Evolutionary conservation across 1,140 invertebrate species (phyloP), one percentile per base, ranked within the genome.

Genomic region (Harpegnathos saltator): DNA sequence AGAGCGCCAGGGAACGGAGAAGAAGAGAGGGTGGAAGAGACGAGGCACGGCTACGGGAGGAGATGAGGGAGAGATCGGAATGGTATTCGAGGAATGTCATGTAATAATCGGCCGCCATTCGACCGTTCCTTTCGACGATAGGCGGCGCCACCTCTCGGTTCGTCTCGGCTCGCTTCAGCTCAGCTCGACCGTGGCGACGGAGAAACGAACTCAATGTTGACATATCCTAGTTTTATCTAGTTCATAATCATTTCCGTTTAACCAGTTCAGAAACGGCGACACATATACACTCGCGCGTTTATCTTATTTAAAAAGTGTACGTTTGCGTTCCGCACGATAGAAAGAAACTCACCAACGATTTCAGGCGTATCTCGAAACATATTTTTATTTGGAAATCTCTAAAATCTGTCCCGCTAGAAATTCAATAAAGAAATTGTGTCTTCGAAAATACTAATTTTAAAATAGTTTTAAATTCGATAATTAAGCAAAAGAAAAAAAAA

Each of bases 41-140:
- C 24, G n/a, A 11, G 75, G 22, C 26, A n/a, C n/a, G 85, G 82
- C 84, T 59, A 77, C 62, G 62, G 82, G 82, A 61, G 84, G 85
- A 89, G 88, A 88, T 82, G 84, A 91, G 65, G 77, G 87, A 90
- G 88, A 89, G 89, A 90, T 91, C 84, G 80, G 88, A 86, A 92
- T 91, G 93, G 92, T 90, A 94, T 94, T 88, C 91, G 90, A 89
- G 92, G 93, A 94, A 94, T 94, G 92, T 92, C 92, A 91, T 93
- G 91, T 94, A 94, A 94, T 93, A 94, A 94, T 94, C 93, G 90
- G 89, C 90, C 86, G 89, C 85, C 87, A 86, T 88, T 90, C 85
- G 88, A 86, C 75, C 88, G 85, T 84, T 61, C 85, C 84, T 88
- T 89, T 54, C 22, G 73, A 84, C 91, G 82, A 86, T 81, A 93